Percentiles rank a stretch among this genome's conserved stretches.
Evolutionary conservation across 2,797 vertebrate species (phyloP).

Genomic region (Masticophis lateralis): DNA sequence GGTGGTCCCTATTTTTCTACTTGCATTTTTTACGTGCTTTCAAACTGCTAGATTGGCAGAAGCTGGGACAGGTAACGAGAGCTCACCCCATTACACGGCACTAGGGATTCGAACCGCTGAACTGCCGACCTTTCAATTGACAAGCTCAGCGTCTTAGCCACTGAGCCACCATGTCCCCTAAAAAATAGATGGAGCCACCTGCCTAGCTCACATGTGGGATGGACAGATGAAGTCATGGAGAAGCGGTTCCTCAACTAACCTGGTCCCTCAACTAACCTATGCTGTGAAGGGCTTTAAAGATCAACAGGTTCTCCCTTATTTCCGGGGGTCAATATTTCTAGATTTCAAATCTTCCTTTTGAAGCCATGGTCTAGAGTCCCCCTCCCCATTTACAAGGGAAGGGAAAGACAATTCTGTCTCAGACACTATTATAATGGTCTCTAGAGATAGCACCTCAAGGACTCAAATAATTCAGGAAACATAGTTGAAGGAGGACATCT

Average conservation of each 20-base stretch:
- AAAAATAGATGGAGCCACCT: background rate
- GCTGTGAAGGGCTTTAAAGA: background rate
- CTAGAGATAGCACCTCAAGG: background rate
- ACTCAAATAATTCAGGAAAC: background rate
- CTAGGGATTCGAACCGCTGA: too few species aligned
- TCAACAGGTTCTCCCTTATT: background rate
- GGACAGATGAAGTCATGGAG: background rate
- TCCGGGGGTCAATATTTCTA: background rate
- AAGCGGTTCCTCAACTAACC: background rate
- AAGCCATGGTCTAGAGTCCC: background rate
- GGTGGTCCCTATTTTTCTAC: too few species aligned
- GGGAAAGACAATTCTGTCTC: background rate
- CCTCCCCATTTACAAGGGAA: too few species aligned
- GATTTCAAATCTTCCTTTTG: background rate
- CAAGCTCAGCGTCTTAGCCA: too few species aligned
- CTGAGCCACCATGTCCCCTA: too few species aligned
- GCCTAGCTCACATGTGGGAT: background rate
- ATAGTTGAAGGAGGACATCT: background rate
- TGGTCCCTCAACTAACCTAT: background rate
- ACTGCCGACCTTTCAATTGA: too few species aligned
- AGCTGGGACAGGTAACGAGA: too few species aligned
- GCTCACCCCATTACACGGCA: too few species aligned
- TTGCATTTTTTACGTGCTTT: too few species aligned
- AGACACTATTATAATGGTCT: background rate
- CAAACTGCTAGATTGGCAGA: too few species aligned